Base-by-base conservation (phyloP, 1,140 invertebrate genomes). In the Ostrea denselamellosa region DNA sequence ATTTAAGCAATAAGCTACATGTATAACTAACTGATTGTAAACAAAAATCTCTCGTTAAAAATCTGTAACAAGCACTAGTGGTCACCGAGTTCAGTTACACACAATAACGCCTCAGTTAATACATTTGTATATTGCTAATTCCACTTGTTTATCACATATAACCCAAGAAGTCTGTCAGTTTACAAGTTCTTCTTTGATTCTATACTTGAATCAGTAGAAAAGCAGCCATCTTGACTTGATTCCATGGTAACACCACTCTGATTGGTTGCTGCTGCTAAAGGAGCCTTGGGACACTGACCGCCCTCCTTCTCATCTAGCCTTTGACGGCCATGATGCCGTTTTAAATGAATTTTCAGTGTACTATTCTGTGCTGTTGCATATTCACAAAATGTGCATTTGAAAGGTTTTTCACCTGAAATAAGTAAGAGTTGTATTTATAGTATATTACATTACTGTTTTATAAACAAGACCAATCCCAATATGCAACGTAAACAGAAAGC, bases 291-390 rank as follows among this genome's bases (percentile, higher is more conserved):
- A n/a, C 14, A 62, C 17, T 62, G 56, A 7, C 5, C 56, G 9
- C 68, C 68, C 10, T 77, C 68, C 28, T 77, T 77, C 12, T 77
- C 68, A 53, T 19, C 51, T 7, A 44, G n/a, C 17, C 51, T 19
- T 34, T 83, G 82, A 19, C 82, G 44, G 28, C 90, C 90, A 88
- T 94, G 94, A 85, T 94, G 93, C 25, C 94, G 91, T 86, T 93
- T 93, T 28, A 94, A 88, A 58, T 95, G 94, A 51, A 95, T 94
- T 83, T 94, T 95, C 8, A 95, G 90, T 1, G 95, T 95, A 83
- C 94, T 94, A 88, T 94, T 95, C 89, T 95, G 95, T 14, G 95
- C 94, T 25, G 94, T 95, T 14, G 94, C 93, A 92, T 95, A 95
- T 85, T 94, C 93, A 90, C 95, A 95, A 87, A 91, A 93, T 28